Base-by-base conservation (phyloP, 2,113 vertebrate species). In the Willisornis vidua region DNA sequence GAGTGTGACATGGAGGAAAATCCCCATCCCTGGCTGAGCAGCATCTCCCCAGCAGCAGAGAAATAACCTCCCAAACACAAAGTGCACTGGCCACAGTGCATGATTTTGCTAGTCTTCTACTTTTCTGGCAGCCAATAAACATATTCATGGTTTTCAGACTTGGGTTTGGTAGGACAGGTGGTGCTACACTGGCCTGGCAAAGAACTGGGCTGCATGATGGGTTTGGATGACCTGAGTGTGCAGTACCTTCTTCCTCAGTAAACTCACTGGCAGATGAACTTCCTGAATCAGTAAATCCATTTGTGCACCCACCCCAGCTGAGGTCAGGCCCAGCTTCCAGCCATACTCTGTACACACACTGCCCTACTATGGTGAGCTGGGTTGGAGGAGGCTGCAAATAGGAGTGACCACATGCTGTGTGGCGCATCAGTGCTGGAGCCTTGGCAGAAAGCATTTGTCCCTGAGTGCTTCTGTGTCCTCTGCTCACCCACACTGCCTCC, bases 261-360 rank as follows among this genome's bases (percentile, higher is more conserved):
- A 83, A 88, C 3, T 7, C 31, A 43, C 16, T 28, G 41, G 9
- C 1, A 3, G 66, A 22, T 39, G 25, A 49, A 58, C 70, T 80
- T 80, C 51, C 87, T 59, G 41, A 76, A 39, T 18, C 19, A 87
- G 39, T 48, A 55, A 85, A 79, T 72, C 72, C 13, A 26, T 11
- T 26, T 49, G 10, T 61, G 39, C 37, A 68, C 7, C 14, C 0
- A 0, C 4, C 45, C 8, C 24, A 61, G 7, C 4, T 55, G 73
- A 83, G 43, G 22, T 54, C 26, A 45, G 35, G 12, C 19, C 25
- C 65, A 79, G 24, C 35, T 76, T 70, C 19, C 43, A 87, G 24
- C 29, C 43, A 8, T 5, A 22, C 41, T 15, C n/a, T 15, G 31
- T 24, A 18, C 9, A 14, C 37, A 19, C 33, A 35, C 16, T 72